Base-by-base conservation (phyloP, 2,888 invertebrate genomes). In the Machimus atricapillus region DNA sequence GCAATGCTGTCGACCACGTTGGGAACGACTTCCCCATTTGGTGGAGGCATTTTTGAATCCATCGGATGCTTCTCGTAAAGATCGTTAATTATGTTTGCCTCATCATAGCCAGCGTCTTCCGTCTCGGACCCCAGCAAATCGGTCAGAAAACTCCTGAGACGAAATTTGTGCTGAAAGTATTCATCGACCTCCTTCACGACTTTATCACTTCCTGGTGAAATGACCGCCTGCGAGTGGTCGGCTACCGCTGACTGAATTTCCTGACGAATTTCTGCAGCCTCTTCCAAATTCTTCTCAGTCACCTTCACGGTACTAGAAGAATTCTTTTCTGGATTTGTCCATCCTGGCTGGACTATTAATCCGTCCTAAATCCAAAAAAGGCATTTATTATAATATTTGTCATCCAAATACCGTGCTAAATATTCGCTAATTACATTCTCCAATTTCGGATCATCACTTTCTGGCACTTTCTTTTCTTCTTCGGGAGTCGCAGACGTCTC, bases 231-330 rank as follows among this genome's bases (percentile, higher is more conserved):
- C 0, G 76, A 88, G 66, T 89, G 88, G 8, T 81, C 56, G 2
- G 77, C 27, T 12, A 90, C 88, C 16, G 91, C 91, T 8, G 88
- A 87, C 23, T 88, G 89, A 14, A 92, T 88, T 87, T 92, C 90
- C 16, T 89, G 88, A n/a, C 91, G 91, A 43, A 92, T 87, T 79
- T 89, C 90, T 16, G 89, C 89, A 8, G 91, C 90, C 88, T 92
- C 90, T 19, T 87, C 77, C 0, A 91, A 86, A 4, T 89, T 88
- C 34, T 89, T 52, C 1, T 89, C 46, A 14, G 90, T 91, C 2
- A 91, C 90, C 0, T 90, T 86, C 2, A 92, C 91, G 86, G 90
- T 90, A 16, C 87, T 77, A 5, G 66, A 82, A 31, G 31, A 46
- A 23, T 85, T 66, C 8, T 88, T 37, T 4, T 82, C 86, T n/a